Conservation (phyloP, 2,888 invertebrate species). For the Phragmatobia fuliginosa region DNA sequence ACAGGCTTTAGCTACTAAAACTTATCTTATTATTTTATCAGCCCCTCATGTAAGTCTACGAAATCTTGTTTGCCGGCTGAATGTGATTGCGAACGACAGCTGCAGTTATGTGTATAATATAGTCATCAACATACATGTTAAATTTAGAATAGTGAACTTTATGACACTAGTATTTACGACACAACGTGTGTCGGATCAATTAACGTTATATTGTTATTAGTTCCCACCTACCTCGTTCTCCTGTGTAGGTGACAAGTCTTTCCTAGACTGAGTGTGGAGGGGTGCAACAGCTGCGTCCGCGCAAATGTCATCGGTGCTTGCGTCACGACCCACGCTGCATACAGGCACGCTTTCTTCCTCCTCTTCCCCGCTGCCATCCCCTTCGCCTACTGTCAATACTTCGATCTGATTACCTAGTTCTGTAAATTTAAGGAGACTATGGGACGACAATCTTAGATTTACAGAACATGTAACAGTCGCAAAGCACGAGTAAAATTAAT, state of each 20-base stretch:
- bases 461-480: background rate
- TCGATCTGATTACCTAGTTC: constrained; percentile 84
- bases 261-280: constrained; percentile 57
- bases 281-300: constrained; percentile 83
- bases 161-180: background rate
- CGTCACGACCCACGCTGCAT: constrained; percentile 76
- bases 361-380: constrained; percentile 75
- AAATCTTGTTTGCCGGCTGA: background rate
- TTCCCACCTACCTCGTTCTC: constrained; percentile 53
- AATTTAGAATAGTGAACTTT: background rate
- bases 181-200: background rate
- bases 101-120: background rate
- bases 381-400: constrained; percentile 79
- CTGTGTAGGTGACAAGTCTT: constrained; percentile 74
- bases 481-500: background rate
- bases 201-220: background rate
- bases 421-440: constrained; percentile 53
- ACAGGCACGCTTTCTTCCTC: constrained; percentile 80
- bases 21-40: background rate
- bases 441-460: background rate
- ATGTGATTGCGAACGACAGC: background rate
- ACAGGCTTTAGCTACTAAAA: background rate
- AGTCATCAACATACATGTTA: background rate
- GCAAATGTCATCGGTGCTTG: constrained; percentile 80
- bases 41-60: background rate